Percentiles rank a stretch among this genome's conserved stretches.
These are phyloP conservation scores for Carettochelys insculpta DNA, from an alignment of 2,113 vertebrate genomes.

Conservation along the genomic window DNA sequence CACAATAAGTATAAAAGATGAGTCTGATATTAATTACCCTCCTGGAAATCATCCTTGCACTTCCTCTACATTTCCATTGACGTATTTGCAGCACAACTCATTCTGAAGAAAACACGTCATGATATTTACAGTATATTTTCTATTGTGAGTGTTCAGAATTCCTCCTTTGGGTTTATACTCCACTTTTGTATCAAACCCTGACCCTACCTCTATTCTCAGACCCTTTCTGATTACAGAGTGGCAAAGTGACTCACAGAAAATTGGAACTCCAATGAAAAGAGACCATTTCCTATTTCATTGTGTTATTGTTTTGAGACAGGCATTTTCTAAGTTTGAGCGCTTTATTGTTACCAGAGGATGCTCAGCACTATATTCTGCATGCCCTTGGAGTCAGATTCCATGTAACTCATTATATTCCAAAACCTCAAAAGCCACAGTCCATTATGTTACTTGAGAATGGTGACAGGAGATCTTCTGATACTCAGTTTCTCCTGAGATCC, in stretches of 20 bases:
- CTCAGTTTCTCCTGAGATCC: constrained; percentile 46
- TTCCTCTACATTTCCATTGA: not conserved
- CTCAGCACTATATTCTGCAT: not conserved
- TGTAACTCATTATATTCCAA: constrained; percentile 26
- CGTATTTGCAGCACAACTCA: constrained; percentile 2
- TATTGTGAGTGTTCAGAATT: constrained; percentile 40
- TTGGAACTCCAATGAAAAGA: constrained; percentile 49
- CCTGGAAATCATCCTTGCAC: constrained; percentile 23
- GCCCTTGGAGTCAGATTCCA: not conserved
- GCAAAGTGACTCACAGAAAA: constrained; percentile 50
- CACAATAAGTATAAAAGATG: not conserved
- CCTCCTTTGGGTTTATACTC: constrained; percentile 23
- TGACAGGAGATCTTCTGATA: constrained; percentile 50
- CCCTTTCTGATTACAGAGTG: constrained; percentile 34
- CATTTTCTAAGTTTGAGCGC: constrained; percentile 7
- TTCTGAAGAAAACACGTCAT: not conserved
- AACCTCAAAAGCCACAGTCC: constrained; percentile 36
- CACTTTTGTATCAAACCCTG: constrained; percentile 3
- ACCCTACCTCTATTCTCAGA: constrained; percentile 32
- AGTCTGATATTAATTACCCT: not conserved
- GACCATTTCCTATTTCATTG: not conserved
- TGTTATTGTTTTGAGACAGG: constrained; percentile 38
- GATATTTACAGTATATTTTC: constrained; percentile 42
- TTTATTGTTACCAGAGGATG: constrained; percentile 51
- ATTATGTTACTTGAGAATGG: constrained; percentile 29